These are phyloP conservation scores for Papilio gigon DNA, from an alignment of 2,888 invertebrate genomes.

Conservation along the genomic window DNA sequence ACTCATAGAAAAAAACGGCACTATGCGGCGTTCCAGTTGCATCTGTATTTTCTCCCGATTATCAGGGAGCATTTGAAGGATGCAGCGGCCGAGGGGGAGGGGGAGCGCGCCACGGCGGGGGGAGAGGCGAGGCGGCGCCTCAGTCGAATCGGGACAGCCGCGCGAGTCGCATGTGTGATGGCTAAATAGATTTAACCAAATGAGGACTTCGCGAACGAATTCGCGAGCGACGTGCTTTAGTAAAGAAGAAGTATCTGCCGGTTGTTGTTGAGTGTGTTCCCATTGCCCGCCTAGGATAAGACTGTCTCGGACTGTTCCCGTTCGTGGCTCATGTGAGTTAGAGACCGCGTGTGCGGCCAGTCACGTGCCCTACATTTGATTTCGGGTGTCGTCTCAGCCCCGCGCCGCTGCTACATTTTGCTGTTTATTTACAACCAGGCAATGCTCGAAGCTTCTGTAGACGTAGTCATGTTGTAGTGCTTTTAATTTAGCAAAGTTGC, in stretches of 20 bases:
- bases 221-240: conserved; percentile 61
- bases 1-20: conserved; percentile 73
- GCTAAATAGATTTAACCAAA: conserved; percentile 62
- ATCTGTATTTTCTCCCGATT: conserved; percentile 79
- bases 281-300: conserved; percentile 57
- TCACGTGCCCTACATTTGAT: conserved; percentile 78
- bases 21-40: conserved; percentile 77
- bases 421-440: conserved; percentile 65
- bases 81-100: conserved; percentile 64
- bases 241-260: conserved; percentile 52
- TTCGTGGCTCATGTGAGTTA: conserved; percentile 78
- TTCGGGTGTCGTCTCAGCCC: conserved; percentile 70
- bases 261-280: conserved; percentile 68
- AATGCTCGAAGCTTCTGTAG: conserved; percentile 70
- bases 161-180: conserved; percentile 61
- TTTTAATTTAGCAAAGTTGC: conserved; percentile 45
- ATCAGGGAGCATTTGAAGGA: conserved; percentile 77
- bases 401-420: conserved; percentile 68
- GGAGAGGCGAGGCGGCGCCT: conserved; percentile 59
- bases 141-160: conserved; percentile 68
- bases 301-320: conserved; percentile 69
- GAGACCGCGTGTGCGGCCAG: conserved; percentile 58
- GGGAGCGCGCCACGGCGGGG: conserved; percentile 44
- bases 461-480: conserved; percentile 43
- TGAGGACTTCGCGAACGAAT: conserved; percentile 69